Evolutionary conservation across 2,113 vertebrate species (phyloP).

Genomic region (Mionectes macconnelli): DNA sequence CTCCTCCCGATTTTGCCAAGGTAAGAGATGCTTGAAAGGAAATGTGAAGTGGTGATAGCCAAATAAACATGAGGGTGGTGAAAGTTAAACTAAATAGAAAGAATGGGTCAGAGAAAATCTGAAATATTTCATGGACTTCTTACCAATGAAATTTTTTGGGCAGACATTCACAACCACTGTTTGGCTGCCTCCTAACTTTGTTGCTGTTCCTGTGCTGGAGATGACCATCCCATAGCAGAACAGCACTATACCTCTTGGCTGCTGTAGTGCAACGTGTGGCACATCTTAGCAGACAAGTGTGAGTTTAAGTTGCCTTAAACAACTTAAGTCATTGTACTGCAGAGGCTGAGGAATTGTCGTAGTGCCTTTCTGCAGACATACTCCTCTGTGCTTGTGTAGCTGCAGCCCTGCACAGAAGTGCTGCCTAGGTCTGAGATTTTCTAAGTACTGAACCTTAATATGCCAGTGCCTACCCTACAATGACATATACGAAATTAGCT

Average conservation of each 20-base stretch:
- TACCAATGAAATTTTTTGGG: background rate
- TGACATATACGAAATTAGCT: background rate
- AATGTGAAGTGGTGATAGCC: background rate
- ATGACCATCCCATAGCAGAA: background rate
- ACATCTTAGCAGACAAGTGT: background rate
- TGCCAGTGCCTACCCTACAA: background rate
- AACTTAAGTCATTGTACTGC: background rate
- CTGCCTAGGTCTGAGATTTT: background rate
- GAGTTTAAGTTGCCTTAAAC: background rate
- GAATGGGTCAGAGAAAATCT: background rate
- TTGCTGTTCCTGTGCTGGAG: background rate
- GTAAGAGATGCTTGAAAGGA: constrained; percentile 57
- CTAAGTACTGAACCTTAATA: background rate
- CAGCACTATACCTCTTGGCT: background rate
- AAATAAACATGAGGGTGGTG: background rate
- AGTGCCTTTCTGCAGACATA: background rate
- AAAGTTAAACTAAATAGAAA: background rate
- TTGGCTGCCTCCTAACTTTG: background rate
- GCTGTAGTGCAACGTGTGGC: background rate
- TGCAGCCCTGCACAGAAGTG: background rate
- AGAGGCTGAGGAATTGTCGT: background rate
- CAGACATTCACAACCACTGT: background rate
- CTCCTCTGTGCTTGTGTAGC: background rate
- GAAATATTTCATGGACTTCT: background rate
- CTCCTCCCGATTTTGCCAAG: constrained; percentile 96